phyloP scores from a whole-genome alignment of 2,113 vertebrate species.

The Abramis brama region DNA sequence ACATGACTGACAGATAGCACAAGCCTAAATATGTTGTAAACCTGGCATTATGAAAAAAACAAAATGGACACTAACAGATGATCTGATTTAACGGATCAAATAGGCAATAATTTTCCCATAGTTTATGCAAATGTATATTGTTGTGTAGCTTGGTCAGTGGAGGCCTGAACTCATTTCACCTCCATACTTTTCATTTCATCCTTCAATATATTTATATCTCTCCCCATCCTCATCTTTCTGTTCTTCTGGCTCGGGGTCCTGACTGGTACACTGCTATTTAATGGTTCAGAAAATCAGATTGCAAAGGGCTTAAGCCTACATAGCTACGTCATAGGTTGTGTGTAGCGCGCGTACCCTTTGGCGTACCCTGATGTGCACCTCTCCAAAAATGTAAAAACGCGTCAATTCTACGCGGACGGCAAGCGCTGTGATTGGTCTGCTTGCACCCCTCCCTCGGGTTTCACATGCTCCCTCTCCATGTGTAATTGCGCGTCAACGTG shows the following conservation, averaged over 20 bases:
- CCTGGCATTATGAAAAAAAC: not conserved
- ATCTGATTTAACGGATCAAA: not conserved
- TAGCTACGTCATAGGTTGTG: too few relatives aligned
- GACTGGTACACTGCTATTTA: constrained; percentile 39
- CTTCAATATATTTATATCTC: constrained; percentile 32
- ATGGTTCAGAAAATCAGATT: constrained; percentile 33
- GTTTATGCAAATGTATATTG: constrained; percentile 22
- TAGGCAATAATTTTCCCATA: not conserved
- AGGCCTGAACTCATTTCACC: constrained; percentile 21
- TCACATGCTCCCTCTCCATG: too few relatives aligned
- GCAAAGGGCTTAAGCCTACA: not conserved
- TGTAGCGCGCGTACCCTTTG: too few relatives aligned
- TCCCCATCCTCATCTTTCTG: constrained; percentile 32
- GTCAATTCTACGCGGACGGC: too few relatives aligned
- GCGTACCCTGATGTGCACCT: too few relatives aligned
- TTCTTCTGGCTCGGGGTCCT: constrained; percentile 49
- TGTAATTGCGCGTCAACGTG: too few relatives aligned
- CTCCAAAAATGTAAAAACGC: too few relatives aligned
- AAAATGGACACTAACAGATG: not conserved
- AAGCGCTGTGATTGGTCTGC: too few relatives aligned
- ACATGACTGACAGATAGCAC: constrained; percentile 4
- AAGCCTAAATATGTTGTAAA: not conserved
- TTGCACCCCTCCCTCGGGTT: too few relatives aligned
- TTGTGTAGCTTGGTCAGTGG: not conserved
- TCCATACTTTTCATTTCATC: constrained; percentile 18